Base-by-base conservation (phyloP, 1,140 invertebrate genomes). In the Aphelinus certus region DNA sequence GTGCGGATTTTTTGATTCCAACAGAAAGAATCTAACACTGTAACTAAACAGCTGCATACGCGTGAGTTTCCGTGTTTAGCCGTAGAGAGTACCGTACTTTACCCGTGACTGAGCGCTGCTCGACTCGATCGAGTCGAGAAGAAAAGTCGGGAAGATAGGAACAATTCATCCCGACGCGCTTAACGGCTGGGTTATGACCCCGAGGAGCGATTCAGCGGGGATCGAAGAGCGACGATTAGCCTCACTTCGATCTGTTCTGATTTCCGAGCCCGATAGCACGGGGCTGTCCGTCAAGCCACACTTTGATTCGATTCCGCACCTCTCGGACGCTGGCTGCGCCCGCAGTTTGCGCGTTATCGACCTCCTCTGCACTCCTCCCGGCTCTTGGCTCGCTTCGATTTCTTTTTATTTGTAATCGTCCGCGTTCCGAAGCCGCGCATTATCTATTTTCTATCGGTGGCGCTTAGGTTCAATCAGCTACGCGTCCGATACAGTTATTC, bases 291-390 rank as follows among this genome's bases (percentile, higher is more conserved):
- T 61, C 51, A 57, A 63, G 46, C 45, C 10, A n/a, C 10, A 26
- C 3, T 66, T 68, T 68, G 56, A 68, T 53, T 68, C 66, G 56
- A 68, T 68, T 68, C 48, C 66, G 46, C 53, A 3, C 7, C 9
- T 45, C 53, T 57, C 26, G 26, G 26, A 26, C 26, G 26, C 26
- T 9, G 43, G n/a, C 57, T n/a, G 43, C 57, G 5, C 7, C 43
- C n/a, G 57, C 26, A 26, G 26, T 26, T 26, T 26, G 26, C 26
- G 26, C 26, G 26, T 26, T 26, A 26, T 26, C 26, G 26, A 26
- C 26, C 26, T 26, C 26, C 26, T 26, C 26, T 26, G 26, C 26
- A 26, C 26, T 26, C 26, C 26, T 26, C 26, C 26, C 26, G 26
- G 26, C 26, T 26, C 26, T 26, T 26, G 26, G 26, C 26, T 26